Conservation (phyloP, 1,140 invertebrate species). For the Amyelois transitella region DNA sequence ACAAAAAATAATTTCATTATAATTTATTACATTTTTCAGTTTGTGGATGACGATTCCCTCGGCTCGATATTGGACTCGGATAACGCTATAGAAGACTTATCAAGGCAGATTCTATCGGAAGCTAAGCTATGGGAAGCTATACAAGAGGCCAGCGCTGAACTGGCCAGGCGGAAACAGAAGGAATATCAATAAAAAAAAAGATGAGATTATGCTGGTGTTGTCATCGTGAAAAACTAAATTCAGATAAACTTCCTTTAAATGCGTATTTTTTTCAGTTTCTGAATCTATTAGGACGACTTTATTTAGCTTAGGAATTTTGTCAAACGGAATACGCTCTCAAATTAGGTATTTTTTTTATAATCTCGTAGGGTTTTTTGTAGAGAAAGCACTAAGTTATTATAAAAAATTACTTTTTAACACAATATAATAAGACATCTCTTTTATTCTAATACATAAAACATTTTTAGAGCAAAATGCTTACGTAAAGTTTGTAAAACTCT, state of each 20-base stretch:
- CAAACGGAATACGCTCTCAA: background rate
- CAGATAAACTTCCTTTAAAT: background rate
- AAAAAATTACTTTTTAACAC: too few species aligned
- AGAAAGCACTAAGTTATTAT: too few species aligned
- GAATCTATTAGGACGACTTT: background rate
- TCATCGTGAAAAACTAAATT: background rate
- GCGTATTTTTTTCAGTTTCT: background rate
- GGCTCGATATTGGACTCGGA: constrained; percentile 79
- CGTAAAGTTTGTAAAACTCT: background rate
- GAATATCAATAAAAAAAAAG: constrained; percentile 33
- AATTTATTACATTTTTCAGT: constrained; percentile 33
- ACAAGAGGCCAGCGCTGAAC: constrained; percentile 81
- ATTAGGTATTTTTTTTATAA: background rate
- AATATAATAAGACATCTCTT: too few species aligned
- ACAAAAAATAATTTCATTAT: too few species aligned
- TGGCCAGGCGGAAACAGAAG: constrained; percentile 76
- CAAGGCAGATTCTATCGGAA: constrained; percentile 83
- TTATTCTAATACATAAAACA: too few species aligned
- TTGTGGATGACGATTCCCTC: constrained; percentile 76
- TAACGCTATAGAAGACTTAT: constrained; percentile 81
- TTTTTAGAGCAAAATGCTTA: background rate
- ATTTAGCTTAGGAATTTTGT: background rate
- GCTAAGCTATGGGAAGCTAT: constrained; percentile 86
- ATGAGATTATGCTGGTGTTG: background rate
- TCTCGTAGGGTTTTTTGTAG: background rate